Evolutionary conservation across 2,888 invertebrate species (phyloP).

Genomic region (Arctia plantaginis): DNA sequence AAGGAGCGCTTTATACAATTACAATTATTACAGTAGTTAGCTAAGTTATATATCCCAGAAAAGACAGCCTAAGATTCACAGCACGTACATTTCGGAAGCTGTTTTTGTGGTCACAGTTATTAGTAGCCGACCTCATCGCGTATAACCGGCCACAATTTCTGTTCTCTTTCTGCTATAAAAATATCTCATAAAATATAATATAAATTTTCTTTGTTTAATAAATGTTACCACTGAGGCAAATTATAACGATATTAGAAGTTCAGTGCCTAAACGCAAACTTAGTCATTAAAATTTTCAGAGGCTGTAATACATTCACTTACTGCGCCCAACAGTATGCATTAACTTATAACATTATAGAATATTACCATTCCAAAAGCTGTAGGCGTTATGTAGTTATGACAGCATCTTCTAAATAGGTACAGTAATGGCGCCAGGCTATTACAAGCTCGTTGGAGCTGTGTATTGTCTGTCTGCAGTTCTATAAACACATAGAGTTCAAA

Average conservation of each 20-base stretch:
- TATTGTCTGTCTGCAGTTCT: conserved; percentile 6
- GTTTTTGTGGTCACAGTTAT: background rate
- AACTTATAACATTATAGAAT: conserved; percentile 11
- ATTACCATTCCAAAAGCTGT: conserved; percentile 26
- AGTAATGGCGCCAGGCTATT: conserved; percentile 5
- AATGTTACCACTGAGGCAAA: background rate
- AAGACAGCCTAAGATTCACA: background rate
- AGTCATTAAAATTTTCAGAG: background rate
- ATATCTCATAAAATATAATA: background rate
- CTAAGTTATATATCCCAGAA: background rate
- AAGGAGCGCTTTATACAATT: too few relatives aligned
- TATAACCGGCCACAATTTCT: background rate
- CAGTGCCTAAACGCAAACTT: background rate
- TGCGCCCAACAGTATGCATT: conserved; percentile 12
- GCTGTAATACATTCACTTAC: background rate
- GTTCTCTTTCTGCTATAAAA: background rate
- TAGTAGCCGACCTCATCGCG: background rate
- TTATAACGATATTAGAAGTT: background rate
- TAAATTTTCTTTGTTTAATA: background rate
- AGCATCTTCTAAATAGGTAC: background rate
- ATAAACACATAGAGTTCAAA: conserved; percentile 7
- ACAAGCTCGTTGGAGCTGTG: conserved; percentile 8
- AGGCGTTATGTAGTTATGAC: conserved; percentile 32
- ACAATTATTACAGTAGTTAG: too few relatives aligned
- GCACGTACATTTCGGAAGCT: conserved; percentile 1